These are phyloP conservation scores for Adineta ricciae DNA, from an alignment of 2,888 invertebrate genomes.

Conservation along the genomic window DNA sequence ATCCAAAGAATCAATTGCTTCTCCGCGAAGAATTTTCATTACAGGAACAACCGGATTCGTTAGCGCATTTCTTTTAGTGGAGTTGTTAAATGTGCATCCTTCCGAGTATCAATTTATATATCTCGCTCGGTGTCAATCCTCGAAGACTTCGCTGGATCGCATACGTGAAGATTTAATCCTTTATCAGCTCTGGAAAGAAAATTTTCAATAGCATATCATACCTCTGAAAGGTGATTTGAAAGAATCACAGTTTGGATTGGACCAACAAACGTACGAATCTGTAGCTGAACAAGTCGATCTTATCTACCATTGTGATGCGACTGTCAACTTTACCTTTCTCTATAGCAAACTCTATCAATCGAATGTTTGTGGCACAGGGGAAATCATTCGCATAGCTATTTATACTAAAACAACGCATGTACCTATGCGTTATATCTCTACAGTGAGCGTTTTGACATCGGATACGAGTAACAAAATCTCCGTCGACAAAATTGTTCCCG, in stretches of 20 bases:
- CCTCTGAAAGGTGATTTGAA: neutral
- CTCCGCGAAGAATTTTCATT: neutral
- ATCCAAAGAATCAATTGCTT: neutral
- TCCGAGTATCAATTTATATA: neutral
- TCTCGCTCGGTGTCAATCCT: neutral
- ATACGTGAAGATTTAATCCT: neutral
- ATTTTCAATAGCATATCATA: neutral
- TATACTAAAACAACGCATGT: neutral
- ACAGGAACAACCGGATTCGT: neutral
- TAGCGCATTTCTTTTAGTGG: neutral
- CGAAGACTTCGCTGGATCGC: neutral
- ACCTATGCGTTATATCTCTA: neutral
- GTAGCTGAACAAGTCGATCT: neutral
- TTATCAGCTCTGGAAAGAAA: neutral
- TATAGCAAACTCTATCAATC: neutral
- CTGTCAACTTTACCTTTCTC: neutral
- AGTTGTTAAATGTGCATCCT: neutral
- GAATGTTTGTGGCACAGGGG: neutral
- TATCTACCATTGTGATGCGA: neutral
- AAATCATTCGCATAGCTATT: neutral
- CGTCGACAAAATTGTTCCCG: neutral
- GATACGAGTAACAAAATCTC: neutral
- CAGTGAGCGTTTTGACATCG: neutral
- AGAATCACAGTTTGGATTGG: neutral
- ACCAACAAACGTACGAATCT: neutral